These are phyloP conservation scores for Hybognathus amarus DNA, from an alignment of 2,797 vertebrate genomes.

Conservation along the genomic window DNA sequence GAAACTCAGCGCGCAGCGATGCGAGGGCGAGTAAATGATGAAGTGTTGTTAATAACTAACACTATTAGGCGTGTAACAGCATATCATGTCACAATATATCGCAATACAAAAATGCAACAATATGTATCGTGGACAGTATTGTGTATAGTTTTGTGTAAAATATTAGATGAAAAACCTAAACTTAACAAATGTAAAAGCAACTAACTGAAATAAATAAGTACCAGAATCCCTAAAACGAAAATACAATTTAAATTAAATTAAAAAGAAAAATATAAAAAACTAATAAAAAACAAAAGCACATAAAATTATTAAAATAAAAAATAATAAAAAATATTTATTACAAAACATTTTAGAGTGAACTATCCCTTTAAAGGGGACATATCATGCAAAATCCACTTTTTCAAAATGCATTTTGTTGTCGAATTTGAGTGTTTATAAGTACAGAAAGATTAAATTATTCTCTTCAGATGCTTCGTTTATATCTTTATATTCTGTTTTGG, in stretches of 20 bases:
- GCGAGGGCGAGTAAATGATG: neutral
- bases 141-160: too few species aligned
- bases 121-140: too few species aligned
- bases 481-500: too few species aligned
- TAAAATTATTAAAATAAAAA: neutral
- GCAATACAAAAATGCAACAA: too few species aligned
- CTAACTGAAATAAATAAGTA: neutral
- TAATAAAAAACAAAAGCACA: neutral
- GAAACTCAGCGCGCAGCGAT: neutral
- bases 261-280: neutral
- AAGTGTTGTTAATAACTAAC: neutral
- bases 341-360: neutral
- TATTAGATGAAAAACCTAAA: neutral
- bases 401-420: too few species aligned
- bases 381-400: too few species aligned
- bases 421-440: too few species aligned
- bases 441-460: too few species aligned
- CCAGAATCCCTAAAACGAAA: neutral
- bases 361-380: too few species aligned
- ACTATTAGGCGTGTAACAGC: too few species aligned
- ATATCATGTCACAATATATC: too few species aligned
- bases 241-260: neutral
- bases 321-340: neutral
- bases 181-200: neutral
- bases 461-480: too few species aligned